Percentiles rank a stretch among this genome's conserved stretches.
Evolutionary conservation across 35 echinoderm and acorn worm species (phyloP).

Genomic region (Chiridota heheva): DNA sequence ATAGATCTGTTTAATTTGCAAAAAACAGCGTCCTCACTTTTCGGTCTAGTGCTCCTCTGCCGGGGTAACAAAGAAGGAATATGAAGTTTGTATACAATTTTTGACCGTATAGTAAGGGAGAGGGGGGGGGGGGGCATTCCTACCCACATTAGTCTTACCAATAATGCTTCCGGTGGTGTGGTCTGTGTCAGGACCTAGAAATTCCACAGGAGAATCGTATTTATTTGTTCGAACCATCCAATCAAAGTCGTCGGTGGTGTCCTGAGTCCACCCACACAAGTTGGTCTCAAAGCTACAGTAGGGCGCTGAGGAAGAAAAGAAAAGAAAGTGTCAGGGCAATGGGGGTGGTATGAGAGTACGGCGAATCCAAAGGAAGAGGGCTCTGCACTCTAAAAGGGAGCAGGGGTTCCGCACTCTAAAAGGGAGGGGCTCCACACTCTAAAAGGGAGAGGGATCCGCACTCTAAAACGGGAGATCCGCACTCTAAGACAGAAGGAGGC

Average conservation of each 20-base stretch:
- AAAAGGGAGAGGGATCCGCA: no score
- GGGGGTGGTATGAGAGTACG: no score
- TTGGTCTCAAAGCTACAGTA: slow-evolving; percentile 86
- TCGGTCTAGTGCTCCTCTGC: not conserved
- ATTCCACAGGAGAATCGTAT: slow-evolving; percentile 34
- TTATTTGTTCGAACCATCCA: slow-evolving; percentile 51
- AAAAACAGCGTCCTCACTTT: not conserved
- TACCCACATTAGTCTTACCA: slow-evolving; percentile 15
- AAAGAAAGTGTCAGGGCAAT: not conserved
- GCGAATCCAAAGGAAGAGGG: no score
- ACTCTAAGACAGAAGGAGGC: no score
- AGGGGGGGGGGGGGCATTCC: not conserved
- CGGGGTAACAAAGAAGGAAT: not conserved
- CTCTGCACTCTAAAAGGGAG: no score
- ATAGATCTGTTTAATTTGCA: not conserved
- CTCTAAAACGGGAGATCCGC: no score
- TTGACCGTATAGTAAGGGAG: not conserved
- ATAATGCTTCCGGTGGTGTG: slow-evolving; percentile 62
- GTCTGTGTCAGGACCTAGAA: slow-evolving; percentile 62
- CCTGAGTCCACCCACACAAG: slow-evolving; percentile 80
- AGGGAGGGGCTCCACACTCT: no score
- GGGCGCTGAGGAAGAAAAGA: slow-evolving; percentile 36
- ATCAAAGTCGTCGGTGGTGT: slow-evolving; percentile 68
- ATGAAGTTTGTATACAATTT: not conserved
- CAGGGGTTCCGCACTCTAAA: no score